These are phyloP conservation scores for Alouatta palliata DNA, from an alignment of 2,113 vertebrate species.

Conservation along the genomic window DNA sequence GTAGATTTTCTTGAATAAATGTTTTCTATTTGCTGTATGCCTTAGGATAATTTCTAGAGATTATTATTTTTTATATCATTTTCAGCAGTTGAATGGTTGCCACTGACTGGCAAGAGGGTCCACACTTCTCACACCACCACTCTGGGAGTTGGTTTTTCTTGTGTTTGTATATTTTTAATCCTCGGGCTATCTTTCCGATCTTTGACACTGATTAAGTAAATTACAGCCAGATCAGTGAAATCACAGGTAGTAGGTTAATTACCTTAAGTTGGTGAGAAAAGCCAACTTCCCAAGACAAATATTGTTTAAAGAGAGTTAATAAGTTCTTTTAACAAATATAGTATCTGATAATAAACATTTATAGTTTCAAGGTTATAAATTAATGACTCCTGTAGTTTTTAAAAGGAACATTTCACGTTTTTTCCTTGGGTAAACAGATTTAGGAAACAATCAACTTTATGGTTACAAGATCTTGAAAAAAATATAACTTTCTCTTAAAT, in stretches of 20 bases:
- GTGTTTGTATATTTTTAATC: neutral
- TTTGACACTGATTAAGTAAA: neutral
- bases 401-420: neutral
- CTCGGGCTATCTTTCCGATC: neutral
- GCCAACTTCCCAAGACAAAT: neutral
- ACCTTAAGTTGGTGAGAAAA: constrained; percentile 24
- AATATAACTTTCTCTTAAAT: neutral
- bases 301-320: neutral
- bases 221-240: neutral
- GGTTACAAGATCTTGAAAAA: neutral
- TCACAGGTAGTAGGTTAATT: neutral
- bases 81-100: neutral
- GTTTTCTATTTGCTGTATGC: neutral
- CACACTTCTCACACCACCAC: neutral
- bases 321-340: neutral
- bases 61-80: neutral
- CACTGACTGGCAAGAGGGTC: neutral
- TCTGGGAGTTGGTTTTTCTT: neutral
- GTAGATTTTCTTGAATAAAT: neutral
- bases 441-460: constrained; percentile 5
- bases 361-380: neutral
- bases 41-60: neutral
- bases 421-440: neutral
- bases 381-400: neutral
- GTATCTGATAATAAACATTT: neutral